Base-by-base conservation (phyloP, 2,113 vertebrate genomes). In the Hydrolagus affinis region DNA sequence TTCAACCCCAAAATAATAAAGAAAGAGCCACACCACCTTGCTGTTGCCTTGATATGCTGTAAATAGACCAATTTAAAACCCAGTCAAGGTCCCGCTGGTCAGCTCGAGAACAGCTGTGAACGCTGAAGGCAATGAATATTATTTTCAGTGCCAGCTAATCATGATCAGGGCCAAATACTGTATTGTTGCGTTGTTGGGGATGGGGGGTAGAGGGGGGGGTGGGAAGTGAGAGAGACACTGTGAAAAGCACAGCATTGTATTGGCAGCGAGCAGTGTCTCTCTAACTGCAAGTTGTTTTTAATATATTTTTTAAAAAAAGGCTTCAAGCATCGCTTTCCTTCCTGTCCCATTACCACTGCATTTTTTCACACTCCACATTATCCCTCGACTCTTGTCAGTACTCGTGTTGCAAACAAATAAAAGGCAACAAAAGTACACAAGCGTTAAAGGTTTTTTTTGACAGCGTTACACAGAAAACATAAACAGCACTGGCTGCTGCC, bases 11-110 rank as follows among this genome's bases (percentile, higher is more conserved):
- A 94, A 93, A 94, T 95, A 95, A 93, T 93, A 94, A 94, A 93
- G 94, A 93, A 95, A 95, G 94, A 93, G 94, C 44, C 93, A 93
- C 92, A 93, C 94, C 93, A 95, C 94, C 94, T 95, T 94, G 93
- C 93, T 92, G 93, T 94, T 94, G 94, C 95, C 93, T 95, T 94
- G 92, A 95, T 94, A 94, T 94, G 93, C 94, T 93, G 93, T 88
- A 96, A 96, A 94, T 92, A 94, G 93, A 94, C 95, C 94, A 95
- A 95, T 96, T 96, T 95, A 95, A 95, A 94, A 93, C 91, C 93
- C 92, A 93, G 93, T 94, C 93, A 94, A 93, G 93, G 93, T 94
- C 94, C 93, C 92, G 91, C 91, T 83, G 78, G 78, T 83, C 78
- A 83, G 78, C 62, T 62, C 17, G 60, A 66, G 94, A 94, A 94